Percentiles rank a stretch among this genome's conserved stretches.
Evolutionary conservation across 2,888 invertebrate genomes (phyloP).

Genomic region (Ophion obscuratus): DNA sequence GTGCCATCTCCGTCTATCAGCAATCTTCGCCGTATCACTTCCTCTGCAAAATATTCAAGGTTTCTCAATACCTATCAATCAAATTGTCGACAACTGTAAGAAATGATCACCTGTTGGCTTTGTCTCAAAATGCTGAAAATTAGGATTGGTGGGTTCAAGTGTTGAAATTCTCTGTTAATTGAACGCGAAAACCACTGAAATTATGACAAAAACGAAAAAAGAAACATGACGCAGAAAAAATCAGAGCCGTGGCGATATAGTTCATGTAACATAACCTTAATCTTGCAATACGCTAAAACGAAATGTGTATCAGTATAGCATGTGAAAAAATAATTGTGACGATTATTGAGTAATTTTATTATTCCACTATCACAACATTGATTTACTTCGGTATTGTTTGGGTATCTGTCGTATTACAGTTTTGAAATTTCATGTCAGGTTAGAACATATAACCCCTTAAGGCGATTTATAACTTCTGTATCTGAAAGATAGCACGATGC

Average conservation of each 20-base stretch:
- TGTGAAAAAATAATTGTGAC: not conserved
- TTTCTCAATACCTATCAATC: not conserved
- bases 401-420: not conserved
- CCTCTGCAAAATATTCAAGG: conserved; percentile 88
- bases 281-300: not conserved
- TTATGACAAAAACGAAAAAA: not conserved
- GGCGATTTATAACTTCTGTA: not conserved
- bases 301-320: not conserved
- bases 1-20: conserved; percentile 99
- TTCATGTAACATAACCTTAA: not conserved
- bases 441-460: not conserved
- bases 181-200: not conserved
- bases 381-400: not conserved
- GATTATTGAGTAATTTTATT: not conserved
- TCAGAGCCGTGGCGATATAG: not conserved
- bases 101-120: not conserved
- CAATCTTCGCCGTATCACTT: conserved; percentile 95
- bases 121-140: not conserved
- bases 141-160: not conserved
- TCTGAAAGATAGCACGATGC: not conserved
- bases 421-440: not conserved
- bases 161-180: not conserved
- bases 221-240: not conserved
- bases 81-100: not conserved
- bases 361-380: not conserved